A percentile compares a stretch with the other conserved stretches of the same genome.
Conservation (phyloP, 2,797 vertebrate species). For the Melanotaenia maccullochi region DNA sequence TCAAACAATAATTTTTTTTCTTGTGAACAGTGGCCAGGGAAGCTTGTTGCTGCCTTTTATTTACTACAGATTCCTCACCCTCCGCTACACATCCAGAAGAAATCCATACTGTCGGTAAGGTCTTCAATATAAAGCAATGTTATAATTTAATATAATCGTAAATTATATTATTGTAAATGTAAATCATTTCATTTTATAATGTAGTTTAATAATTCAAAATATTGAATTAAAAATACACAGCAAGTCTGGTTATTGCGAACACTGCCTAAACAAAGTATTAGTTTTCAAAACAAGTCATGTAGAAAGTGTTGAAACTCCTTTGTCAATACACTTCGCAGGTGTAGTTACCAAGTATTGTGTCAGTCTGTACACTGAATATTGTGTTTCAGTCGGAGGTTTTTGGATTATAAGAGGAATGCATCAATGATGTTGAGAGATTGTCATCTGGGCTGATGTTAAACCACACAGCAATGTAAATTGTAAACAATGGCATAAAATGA, state of each 20-base stretch:
- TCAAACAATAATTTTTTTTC: not conserved
- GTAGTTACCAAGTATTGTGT: too few relatives aligned
- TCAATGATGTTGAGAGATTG: not conserved
- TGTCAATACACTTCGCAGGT: not conserved
- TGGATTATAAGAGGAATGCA: not conserved
- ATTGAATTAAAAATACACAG: not conserved
- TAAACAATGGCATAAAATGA: not conserved
- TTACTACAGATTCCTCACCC: slow-evolving; percentile 97
- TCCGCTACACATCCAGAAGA: slow-evolving; percentile 96
- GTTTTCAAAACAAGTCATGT: not conserved
- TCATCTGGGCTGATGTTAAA: not conserved
- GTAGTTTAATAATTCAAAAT: not conserved
- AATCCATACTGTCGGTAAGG: slow-evolving; percentile 98
- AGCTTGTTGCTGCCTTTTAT: slow-evolving; percentile 98
- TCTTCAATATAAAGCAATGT: not conserved
- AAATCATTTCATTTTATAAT: too few relatives aligned
- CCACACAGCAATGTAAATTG: not conserved
- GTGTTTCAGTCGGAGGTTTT: not conserved
- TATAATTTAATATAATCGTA: too few relatives aligned
- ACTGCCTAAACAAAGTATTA: not conserved
- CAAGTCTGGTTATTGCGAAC: not conserved
- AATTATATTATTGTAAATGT: too few relatives aligned
- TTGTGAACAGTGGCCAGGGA: slow-evolving; percentile 90
- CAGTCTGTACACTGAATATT: too few relatives aligned
- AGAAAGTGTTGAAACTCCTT: not conserved